Evolutionary conservation across 2,113 vertebrate species (phyloP).

Genomic region (Sula dactylatra): DNA sequence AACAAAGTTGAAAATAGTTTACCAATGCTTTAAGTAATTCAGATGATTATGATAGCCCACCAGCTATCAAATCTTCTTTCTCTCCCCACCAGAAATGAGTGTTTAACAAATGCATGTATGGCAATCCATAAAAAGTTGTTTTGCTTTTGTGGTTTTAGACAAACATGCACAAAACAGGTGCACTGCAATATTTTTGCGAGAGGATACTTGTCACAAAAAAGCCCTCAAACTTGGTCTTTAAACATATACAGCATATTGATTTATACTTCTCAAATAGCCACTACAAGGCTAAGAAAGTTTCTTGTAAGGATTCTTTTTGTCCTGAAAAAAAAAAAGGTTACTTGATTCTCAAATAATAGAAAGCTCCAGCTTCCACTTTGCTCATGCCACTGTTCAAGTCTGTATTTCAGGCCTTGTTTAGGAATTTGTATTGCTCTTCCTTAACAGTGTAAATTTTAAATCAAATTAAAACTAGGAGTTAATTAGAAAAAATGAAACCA

Average conservation of each 20-base stretch:
- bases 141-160: neutral
- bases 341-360: neutral
- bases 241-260: neutral
- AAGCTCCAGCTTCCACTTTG: neutral
- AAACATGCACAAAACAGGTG: neutral
- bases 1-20: neutral
- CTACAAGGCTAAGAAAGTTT: neutral
- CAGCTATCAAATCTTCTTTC: neutral
- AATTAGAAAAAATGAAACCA: neutral
- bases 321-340: neutral
- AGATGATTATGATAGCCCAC: neutral
- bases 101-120: neutral
- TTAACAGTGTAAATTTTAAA: neutral
- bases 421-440: neutral
- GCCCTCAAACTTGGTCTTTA: neutral
- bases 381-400: neutral
- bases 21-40: neutral
- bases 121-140: neutral
- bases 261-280: neutral
- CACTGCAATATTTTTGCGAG: neutral
- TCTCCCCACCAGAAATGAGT: neutral
- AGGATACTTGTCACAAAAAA: neutral
- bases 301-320: neutral
- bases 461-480: neutral
- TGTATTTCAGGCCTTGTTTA: neutral